Evolutionary conservation across 2,888 invertebrate genomes (phyloP).

Genomic region (Mythimna ferrago): DNA sequence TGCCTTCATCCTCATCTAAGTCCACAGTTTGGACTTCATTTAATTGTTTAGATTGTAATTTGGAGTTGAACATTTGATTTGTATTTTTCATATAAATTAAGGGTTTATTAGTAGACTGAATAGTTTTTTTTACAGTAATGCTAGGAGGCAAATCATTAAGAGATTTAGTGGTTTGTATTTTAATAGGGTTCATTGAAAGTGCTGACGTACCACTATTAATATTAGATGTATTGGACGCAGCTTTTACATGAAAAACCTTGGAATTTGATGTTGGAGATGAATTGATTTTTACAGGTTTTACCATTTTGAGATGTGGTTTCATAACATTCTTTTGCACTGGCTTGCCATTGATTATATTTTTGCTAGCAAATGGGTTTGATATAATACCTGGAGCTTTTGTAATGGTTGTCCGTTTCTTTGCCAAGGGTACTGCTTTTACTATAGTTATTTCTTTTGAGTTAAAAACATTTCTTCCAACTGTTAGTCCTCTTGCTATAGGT

Average conservation of each 20-base stretch:
- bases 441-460: constrained; percentile 16
- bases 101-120: constrained; percentile 45
- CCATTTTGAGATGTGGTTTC: constrained; percentile 38
- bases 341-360: constrained; percentile 66
- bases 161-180: constrained; percentile 60
- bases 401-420: constrained; percentile 29
- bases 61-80: constrained; percentile 11
- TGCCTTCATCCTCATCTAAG: constrained; percentile 82
- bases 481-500: constrained; percentile 59
- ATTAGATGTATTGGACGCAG: constrained; percentile 33
- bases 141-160: constrained; percentile 77
- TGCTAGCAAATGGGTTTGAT: constrained; percentile 66
- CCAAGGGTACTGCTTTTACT: constrained; percentile 40
- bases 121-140: constrained; percentile 78
- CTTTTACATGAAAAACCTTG: constrained; percentile 64
- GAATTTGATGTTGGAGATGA: constrained; percentile 53
- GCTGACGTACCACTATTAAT: constrained; percentile 44
- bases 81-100: constrained; percentile 48
- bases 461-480: constrained; percentile 13
- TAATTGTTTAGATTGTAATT: constrained; percentile 14
- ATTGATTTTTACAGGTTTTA: constrained; percentile 44
- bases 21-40: constrained; percentile 78
- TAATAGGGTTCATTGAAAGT: constrained; percentile 59
- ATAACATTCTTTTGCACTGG: constrained; percentile 38
- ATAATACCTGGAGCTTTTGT: constrained; percentile 20